phyloP scores from a whole-genome alignment of 2,113 vertebrate species.

The Seriola rivoliana region DNA sequence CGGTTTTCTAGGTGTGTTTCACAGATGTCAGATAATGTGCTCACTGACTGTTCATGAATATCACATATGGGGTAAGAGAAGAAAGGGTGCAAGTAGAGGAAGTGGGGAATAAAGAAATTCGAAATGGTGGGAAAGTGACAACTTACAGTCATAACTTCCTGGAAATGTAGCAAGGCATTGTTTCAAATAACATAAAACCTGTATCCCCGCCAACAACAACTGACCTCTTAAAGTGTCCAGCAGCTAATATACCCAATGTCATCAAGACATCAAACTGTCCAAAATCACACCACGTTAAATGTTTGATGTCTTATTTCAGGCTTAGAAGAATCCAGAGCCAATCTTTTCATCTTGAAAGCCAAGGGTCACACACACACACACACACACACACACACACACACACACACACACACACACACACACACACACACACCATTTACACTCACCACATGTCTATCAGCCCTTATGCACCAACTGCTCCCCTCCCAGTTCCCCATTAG shows the following conservation, averaged over 20 bases:
- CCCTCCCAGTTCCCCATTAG: conserved; percentile 53
- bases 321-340: conserved; percentile 46
- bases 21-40: conserved; percentile 81
- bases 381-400: conserved; percentile 57
- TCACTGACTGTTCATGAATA: conserved; percentile 72
- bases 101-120: conserved; percentile 14
- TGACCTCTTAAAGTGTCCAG: conserved; percentile 25
- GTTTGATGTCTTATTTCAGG: conserved; percentile 49
- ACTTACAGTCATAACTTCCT: conserved; percentile 40
- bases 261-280: conserved; percentile 49
- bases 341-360: conserved; percentile 55
- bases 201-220: conserved; percentile 52
- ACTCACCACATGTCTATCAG: conserved; percentile 70
- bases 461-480: conserved; percentile 31
- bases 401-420: conserved; percentile 60
- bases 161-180: conserved; percentile 41
- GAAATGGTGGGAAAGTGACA: conserved; percentile 49
- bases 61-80: conserved; percentile 57
- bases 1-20: conserved; percentile 77
- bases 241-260: conserved; percentile 26
- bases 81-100: conserved; percentile 12
- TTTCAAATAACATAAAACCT: conserved; percentile 36
- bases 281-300: conserved; percentile 33
- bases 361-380: conserved; percentile 66
- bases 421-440: conserved; percentile 54